These are phyloP conservation scores for Malurus elegans DNA, from an alignment of 2,113 vertebrate species.

Conservation along the genomic window DNA sequence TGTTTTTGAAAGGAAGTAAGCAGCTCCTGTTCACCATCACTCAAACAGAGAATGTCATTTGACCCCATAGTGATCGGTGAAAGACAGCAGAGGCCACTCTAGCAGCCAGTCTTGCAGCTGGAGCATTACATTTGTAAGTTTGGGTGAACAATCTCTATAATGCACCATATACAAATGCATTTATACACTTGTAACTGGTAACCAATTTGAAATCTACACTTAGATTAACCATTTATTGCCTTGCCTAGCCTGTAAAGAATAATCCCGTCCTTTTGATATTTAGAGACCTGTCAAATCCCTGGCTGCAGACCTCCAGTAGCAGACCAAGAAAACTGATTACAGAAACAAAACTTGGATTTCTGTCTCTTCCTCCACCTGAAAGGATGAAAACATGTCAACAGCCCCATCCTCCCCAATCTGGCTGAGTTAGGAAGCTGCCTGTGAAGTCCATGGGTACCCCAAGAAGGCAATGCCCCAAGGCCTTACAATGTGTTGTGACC, in stretches of 20 bases:
- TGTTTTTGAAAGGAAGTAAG: background rate
- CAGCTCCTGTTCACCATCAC: background rate
- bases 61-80: fast-evolving
- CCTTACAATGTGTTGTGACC: background rate
- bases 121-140: background rate
- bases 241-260: background rate
- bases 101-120: background rate
- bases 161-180: background rate
- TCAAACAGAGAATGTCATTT: background rate
- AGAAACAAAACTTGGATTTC: background rate
- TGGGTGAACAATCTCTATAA: background rate
- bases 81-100: background rate
- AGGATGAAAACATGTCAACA: fast-evolving
- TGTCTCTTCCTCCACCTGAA: background rate
- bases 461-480: background rate
- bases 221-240: conserved; percentile 3
- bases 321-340: background rate
- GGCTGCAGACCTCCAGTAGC: background rate
- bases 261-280: background rate
- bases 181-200: background rate
- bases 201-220: background rate
- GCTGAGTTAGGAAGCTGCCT: background rate
- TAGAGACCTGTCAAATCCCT: background rate
- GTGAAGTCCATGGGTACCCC: background rate
- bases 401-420: background rate